Base-by-base conservation (phyloP, 2,888 invertebrate genomes). In the Lapara coniferarum region DNA sequence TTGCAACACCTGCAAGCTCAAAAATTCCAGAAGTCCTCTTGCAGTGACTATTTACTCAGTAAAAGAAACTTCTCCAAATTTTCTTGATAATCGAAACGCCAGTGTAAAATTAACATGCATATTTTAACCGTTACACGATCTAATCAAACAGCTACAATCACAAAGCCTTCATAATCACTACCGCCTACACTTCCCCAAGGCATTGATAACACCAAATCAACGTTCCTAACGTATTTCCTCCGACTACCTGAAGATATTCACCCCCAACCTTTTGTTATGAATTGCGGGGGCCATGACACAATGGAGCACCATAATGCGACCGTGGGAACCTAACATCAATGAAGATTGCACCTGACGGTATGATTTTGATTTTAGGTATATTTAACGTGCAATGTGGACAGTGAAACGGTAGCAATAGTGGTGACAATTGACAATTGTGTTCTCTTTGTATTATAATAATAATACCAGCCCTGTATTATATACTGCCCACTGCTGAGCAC, bases 241-340 rank as follows among this genome's bases (percentile, higher is more conserved):
- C 84, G 69, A 73, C 87, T 90, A 89, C 89, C 90, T 91, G 90
- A 83, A 79, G 71, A 85, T 80, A 78, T 84, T 89, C 89, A 90
- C 88, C 91, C 91, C 83, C 88, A 86, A 89, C 84, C 86, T 89
- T 86, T 82, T 80, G 77, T 80, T 84, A 83, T 82, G 83, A 84
- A 84, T 84, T 82, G 82, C 85, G 84, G 84, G 88, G 91, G 90
- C 86, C 81, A 81, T 58, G 51, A 70, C 80, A 86, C 86, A 89
- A 89, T 86, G 74, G 77, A 78, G 78, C 77, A 78, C 81, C 69
- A 77, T 77, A 82, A 85, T 74, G 77, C 78, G 85, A 85, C 74
- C 92, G 92, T 92, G 92, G 90, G 92, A 92, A 91, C 80, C 52
- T 66, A 70, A 69, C 74, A 85, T 90, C 88, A 85, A 85, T 84